These are phyloP conservation scores for Odontocolon sp. DNA, from an alignment of 2,888 invertebrate genomes.

Conservation along the genomic window DNA sequence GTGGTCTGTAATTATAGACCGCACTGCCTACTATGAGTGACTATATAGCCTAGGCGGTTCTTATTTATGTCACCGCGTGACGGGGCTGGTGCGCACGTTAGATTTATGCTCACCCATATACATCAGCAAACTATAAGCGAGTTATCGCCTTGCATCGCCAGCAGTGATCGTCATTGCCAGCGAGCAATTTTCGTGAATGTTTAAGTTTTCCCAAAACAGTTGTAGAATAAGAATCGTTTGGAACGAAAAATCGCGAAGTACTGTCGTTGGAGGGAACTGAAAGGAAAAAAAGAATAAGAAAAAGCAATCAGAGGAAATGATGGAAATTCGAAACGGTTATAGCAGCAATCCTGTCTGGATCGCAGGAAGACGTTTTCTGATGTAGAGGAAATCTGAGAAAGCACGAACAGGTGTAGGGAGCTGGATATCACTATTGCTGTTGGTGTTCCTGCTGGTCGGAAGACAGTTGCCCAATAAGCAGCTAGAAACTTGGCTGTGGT, in stretches of 20 bases:
- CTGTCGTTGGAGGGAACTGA: neutral
- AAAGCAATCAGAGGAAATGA: slow-evolving; percentile 1
- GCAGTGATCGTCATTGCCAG: slow-evolving; percentile 21
- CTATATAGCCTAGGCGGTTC: slow-evolving; percentile 34
- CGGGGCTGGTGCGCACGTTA: slow-evolving; percentile 24
- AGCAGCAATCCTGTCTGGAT: slow-evolving; percentile 17
- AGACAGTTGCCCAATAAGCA: slow-evolving; percentile 71
- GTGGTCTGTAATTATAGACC: slow-evolving; percentile 55
- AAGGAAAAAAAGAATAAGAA: neutral
- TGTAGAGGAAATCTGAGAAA: slow-evolving; percentile 50
- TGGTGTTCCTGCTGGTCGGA: slow-evolving; percentile 36
- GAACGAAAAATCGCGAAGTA: neutral
- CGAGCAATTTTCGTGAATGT: neutral
- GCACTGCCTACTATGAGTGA: slow-evolving; percentile 31
- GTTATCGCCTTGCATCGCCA: slow-evolving; percentile 6
- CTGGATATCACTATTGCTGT: slow-evolving; percentile 29
- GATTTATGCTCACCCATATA: slow-evolving; percentile 47
- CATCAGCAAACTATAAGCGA: slow-evolving; percentile 31
- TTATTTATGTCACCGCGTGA: slow-evolving; percentile 58
- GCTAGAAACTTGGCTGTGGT: slow-evolving; percentile 74
- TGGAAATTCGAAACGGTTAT: slow-evolving; percentile 39
- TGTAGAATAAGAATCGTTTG: neutral
- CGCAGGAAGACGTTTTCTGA: slow-evolving; percentile 33
- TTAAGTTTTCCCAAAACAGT: slow-evolving; percentile 1
- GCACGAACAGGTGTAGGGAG: slow-evolving; percentile 44